A percentile compares a stretch with the other conserved stretches of the same genome.
Conservation (phyloP, 2,888 invertebrate species). For the Leucophenga montana region DNA sequence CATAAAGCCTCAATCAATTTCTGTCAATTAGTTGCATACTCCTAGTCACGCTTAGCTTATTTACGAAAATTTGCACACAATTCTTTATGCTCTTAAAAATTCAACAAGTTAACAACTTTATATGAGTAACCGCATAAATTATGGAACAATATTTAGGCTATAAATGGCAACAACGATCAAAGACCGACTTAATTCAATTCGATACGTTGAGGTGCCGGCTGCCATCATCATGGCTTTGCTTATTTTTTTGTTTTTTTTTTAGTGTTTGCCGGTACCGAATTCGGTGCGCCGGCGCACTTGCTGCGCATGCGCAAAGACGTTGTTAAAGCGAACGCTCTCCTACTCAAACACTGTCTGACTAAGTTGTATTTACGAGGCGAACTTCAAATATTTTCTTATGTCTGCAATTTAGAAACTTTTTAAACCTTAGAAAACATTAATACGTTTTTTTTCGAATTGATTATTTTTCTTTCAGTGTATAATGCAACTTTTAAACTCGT, state of each 20-base stretch:
- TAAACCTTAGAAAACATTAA: no score
- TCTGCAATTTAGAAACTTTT: no score
- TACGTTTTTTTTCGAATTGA: no score
- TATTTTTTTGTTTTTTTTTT: background rate
- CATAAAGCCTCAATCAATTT: no score
- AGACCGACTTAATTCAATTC: background rate
- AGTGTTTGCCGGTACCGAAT: constrained; percentile 13
- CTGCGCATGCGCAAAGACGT: background rate
- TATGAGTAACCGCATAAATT: constrained; percentile 7
- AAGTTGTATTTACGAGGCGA: no score
- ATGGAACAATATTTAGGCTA: constrained; percentile 21
- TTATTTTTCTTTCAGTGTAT: no score
- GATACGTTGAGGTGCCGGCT: background rate
- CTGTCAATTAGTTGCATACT: no score
- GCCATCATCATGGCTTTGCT: background rate
- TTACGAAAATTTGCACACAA: constrained; percentile 7
- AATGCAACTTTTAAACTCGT: no score
- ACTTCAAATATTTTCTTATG: no score
- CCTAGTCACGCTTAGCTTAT: no score
- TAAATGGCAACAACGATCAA: constrained; percentile 1
- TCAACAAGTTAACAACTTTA: constrained; percentile 25
- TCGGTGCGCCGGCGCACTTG: constrained; percentile 6
- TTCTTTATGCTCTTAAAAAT: constrained; percentile 9
- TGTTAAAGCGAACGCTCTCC: background rate
- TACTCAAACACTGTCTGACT: background rate